Evolutionary conservation across 1,140 invertebrate genomes (phyloP).

Genomic region (Ostrea denselamellosa): DNA sequence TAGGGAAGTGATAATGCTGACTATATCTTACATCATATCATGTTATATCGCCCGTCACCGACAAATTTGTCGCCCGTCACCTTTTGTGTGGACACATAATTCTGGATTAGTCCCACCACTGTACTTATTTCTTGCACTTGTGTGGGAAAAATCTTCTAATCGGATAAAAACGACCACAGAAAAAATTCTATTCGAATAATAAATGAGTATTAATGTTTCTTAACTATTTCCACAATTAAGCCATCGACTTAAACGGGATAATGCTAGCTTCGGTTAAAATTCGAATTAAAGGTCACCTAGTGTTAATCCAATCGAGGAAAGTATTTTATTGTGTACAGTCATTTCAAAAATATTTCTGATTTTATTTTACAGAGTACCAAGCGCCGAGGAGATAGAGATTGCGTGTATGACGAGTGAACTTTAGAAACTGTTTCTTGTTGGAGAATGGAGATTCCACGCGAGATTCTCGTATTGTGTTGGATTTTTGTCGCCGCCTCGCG

Average conservation of each 20-base stretch:
- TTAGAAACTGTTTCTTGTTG: neutral
- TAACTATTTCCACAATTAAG: neutral
- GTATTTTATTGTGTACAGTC: conserved; percentile 9
- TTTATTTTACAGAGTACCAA: neutral
- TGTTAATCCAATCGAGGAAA: neutral
- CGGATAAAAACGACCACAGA: neutral
- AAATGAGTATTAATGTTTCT: neutral
- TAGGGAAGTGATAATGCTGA: neutral
- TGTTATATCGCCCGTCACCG: neutral
- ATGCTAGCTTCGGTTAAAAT: neutral
- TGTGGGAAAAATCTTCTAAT: conserved; percentile 30
- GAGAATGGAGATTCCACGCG: neutral
- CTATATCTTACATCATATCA: neutral
- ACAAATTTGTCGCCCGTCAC: neutral
- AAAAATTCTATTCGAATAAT: neutral
- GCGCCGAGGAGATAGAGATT: neutral
- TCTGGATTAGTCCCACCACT: neutral
- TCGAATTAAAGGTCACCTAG: neutral
- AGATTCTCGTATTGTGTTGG: neutral
- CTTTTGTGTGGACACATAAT: neutral
- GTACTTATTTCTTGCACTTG: neutral
- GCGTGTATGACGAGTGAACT: neutral
- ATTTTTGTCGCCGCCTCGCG: neutral
- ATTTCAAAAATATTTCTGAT: neutral
- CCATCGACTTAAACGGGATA: neutral